Evolutionary conservation across 2,888 invertebrate genomes (phyloP), one percentile per base, ranked within the genome.

Genomic region (Hyposoter dolosus): DNA sequence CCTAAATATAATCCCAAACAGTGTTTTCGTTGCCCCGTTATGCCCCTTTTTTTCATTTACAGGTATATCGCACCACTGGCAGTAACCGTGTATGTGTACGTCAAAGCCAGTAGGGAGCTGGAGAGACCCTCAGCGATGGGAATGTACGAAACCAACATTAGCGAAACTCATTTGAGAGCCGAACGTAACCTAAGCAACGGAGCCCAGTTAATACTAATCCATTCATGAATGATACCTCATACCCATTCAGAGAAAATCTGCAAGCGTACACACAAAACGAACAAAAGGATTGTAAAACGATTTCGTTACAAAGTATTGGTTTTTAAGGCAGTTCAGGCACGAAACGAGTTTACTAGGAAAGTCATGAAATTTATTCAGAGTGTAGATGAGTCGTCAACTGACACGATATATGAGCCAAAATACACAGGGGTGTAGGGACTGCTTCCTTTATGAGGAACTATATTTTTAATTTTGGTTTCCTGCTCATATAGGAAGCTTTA

Each of bases 51-150:
- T 35, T 83, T n/a, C 75, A 45, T 84, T 93, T 93, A 23, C 91
- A 95, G 95, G 94, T 96, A 96, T 90, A 95, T 95, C 77, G 94
- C 95, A 78, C 96, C 96, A 1, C 91, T 96, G 81, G 95, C 96
- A 3, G 94, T 96, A 71, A 95, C 96, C 83, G 95, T 96, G 3
- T 96, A 96, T 91, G 93, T 97, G 43, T 96, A 96, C 91, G 95
- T 96, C 68, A 95, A 96, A 90, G 95, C 96, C 71, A 96, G 96
- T 0, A 95, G 96, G 63, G 96, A 96, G 91, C 91, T 97, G 50
- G 95, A 95, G 83, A 95, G 94, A 19, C 95, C 95, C 9, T 92
- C 95, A 74, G 95, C 95, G 2, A 95, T 96, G 15, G 95, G 96
- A 92, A 95, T 95, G 94, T 95, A 95, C 90, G 95, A 96, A 88